Percentiles rank a stretch among this genome's conserved stretches.
phyloP scores from a whole-genome alignment of 2,888 invertebrate species.

The Xanthorhoe designata region DNA sequence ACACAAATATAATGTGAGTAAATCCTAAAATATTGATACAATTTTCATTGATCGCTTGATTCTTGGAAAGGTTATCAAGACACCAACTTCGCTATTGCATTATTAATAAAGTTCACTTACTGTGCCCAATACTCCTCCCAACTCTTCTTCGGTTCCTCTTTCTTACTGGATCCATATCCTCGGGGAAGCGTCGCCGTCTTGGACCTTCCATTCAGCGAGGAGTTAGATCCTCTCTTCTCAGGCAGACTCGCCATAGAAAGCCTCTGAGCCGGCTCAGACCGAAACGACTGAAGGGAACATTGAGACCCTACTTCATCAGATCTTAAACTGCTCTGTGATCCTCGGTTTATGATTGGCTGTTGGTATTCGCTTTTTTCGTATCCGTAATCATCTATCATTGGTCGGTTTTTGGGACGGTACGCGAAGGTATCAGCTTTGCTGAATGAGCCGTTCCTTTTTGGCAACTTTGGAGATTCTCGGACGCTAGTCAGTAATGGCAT shows the following conservation, averaged over 20 bases:
- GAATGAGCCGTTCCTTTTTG: slow-evolving; percentile 64
- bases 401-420: slow-evolving; percentile 60
- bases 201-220: slow-evolving; percentile 64
- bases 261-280: slow-evolving; percentile 67
- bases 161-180: slow-evolving; percentile 74
- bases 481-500: slow-evolving; percentile 70
- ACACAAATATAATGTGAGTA: too few species aligned
- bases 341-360: slow-evolving; percentile 60
- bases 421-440: slow-evolving; percentile 63
- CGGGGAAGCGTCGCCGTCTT: slow-evolving; percentile 75
- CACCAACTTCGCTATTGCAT: too few species aligned
- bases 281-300: slow-evolving; percentile 70
- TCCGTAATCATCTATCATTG: slow-evolving; percentile 52
- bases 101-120: slow-evolving; percentile 53
- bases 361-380: slow-evolving; percentile 61
- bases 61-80: too few species aligned
- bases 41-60: too few species aligned
- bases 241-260: slow-evolving; percentile 69
- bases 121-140: slow-evolving; percentile 83
- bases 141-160: slow-evolving; percentile 56
- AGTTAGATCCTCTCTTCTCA: slow-evolving; percentile 64
- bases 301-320: slow-evolving; percentile 72
- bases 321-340: slow-evolving; percentile 63
- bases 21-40: too few species aligned
- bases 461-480: slow-evolving; percentile 73